Base-by-base conservation (phyloP, 2,797 vertebrate species). In the Cuculus canorus region DNA sequence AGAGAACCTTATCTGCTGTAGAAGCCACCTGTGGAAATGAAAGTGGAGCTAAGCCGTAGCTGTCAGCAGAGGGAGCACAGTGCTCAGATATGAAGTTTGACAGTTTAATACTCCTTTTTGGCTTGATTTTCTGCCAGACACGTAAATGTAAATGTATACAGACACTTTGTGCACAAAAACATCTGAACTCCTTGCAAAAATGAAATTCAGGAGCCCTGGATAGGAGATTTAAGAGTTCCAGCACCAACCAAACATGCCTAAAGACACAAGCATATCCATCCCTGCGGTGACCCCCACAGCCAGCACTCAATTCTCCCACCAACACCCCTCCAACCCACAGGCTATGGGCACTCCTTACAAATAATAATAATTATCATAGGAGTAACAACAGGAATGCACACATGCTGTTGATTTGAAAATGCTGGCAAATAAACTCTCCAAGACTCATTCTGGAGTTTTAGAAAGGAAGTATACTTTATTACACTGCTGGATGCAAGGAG, bases 1-100 rank as follows among this genome's bases (percentile, higher is more conserved):
- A 12, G 24, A 11, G 17, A 45, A 37, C 11, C 11, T 39, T 5
- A 32, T 5, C 0, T 10, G 77, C 28, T 13, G 25, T 0, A 33
- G 10, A 30, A 87, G 30, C 9, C 9, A 3, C 35, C 32, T 28
- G 33, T 3, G 61, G 23, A 52, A 69, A 33, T 1, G 0, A 2
- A 45, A 57, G 52, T 0, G 28, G 70, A 56, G 61, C 88, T 4
- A 11, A 39, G 14, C 3, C 2, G 70, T 43, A n/a, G 59, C 83
- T 11, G 70, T 10, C 96, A 79, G 81, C 84, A 96, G 93, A 90
- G 95, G 96, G 95, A 86, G 95, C 89, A 5, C 91, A 76, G 4
- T 7, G 48, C 88, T 17, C 84, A 56, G 5, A 3, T 8, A 82
- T 2, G 2, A n/a, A 50, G 7, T 5, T 3, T 2, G 14, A 6